Evolutionary conservation across 2,888 invertebrate species (phyloP).

Genomic region (Tricholauxania praeusta): DNA sequence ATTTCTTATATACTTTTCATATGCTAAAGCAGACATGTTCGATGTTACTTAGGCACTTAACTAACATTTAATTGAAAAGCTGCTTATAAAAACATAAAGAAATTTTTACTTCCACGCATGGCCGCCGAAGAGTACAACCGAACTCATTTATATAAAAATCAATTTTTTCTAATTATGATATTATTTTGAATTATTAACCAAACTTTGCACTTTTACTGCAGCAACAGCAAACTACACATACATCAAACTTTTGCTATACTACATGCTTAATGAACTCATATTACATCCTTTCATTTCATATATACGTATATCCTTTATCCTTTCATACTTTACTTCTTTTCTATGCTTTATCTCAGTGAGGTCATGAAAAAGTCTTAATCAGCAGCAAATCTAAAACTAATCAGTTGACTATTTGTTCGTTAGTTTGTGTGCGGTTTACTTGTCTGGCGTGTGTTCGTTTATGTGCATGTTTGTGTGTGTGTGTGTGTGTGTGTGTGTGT

Average conservation of each 20-base stretch:
- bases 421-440: conserved; percentile 34
- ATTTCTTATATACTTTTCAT: too few species aligned
- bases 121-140: too few species aligned
- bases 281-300: not conserved
- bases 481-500: conserved; percentile 9
- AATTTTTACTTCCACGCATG: too few species aligned
- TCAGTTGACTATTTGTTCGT: conserved; percentile 38
- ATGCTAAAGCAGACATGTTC: too few species aligned
- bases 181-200: too few species aligned
- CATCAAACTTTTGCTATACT: not conserved
- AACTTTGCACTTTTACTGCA: too few species aligned
- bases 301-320: not conserved
- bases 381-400: conserved; percentile 34
- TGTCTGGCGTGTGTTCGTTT: conserved; percentile 11
- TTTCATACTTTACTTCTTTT: not conserved
- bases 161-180: too few species aligned
- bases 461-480: conserved; percentile 1
- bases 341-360: not conserved
- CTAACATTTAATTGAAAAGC: too few species aligned
- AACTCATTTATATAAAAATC: too few species aligned
- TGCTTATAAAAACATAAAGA: too few species aligned
- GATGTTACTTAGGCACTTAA: too few species aligned
- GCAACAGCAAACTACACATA: too few species aligned
- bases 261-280: not conserved
- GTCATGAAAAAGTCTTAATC: conserved; percentile 23